A percentile compares a stretch with the other conserved stretches of the same genome.
These are phyloP conservation scores for Panulirus ornatus DNA, from an alignment of 1,140 invertebrate genomes.

Conservation along the genomic window DNA sequence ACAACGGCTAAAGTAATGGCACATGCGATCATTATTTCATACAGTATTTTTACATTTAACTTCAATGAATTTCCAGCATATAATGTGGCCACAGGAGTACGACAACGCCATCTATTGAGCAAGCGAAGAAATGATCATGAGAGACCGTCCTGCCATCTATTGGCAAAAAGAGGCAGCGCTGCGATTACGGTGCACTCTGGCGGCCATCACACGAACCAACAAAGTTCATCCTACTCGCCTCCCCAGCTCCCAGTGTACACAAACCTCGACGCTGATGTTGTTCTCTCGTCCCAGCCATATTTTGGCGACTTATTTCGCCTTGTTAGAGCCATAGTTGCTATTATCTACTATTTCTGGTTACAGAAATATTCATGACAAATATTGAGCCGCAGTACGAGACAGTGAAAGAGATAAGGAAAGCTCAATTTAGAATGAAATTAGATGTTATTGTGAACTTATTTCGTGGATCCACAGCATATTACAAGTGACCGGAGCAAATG, in stretches of 20 bases:
- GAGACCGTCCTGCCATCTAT: conserved; percentile 43
- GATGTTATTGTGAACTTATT: too few relatives aligned
- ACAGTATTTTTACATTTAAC: conserved; percentile 16
- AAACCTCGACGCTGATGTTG: not conserved
- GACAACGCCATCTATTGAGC: conserved; percentile 43
- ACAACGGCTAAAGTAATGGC: not conserved
- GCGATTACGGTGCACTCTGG: conserved; percentile 56
- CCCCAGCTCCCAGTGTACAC: not conserved
- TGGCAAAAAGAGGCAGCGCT: not conserved
- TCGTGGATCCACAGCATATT: too few relatives aligned
- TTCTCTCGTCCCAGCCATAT: too few relatives aligned
- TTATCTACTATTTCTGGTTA: too few relatives aligned
- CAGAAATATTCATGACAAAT: too few relatives aligned
- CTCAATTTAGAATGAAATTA: too few relatives aligned
- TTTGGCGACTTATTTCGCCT: too few relatives aligned
- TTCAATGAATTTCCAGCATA: not conserved
- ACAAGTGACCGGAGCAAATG: too few relatives aligned
- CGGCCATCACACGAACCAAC: not conserved
- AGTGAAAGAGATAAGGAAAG: too few relatives aligned
- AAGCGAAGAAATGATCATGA: not conserved
- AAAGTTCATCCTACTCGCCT: conserved; percentile 33
- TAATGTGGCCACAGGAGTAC: not conserved
- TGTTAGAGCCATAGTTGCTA: too few relatives aligned
- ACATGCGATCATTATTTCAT: not conserved
- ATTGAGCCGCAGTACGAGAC: too few relatives aligned